These are phyloP conservation scores for Lophotis ruficrista DNA, from an alignment of 2,113 vertebrate genomes.

Conservation along the genomic window DNA sequence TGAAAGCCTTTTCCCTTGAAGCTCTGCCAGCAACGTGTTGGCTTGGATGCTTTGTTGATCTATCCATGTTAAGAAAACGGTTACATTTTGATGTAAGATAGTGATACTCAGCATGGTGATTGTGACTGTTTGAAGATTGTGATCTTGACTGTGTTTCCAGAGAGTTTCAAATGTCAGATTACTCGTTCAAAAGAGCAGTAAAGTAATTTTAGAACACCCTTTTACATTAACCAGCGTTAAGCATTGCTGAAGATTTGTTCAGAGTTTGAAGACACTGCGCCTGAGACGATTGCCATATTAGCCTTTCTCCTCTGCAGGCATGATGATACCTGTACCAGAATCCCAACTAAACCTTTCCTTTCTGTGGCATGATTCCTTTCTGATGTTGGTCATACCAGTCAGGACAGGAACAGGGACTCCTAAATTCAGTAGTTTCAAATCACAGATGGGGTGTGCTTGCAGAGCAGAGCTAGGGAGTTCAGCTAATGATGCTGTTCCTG, in stretches of 20 bases:
- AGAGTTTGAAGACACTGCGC: not conserved
- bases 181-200: not conserved
- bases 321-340: not conserved
- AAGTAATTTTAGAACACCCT: not conserved
- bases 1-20: not conserved
- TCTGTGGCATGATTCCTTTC: not conserved
- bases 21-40: not conserved
- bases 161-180: not conserved
- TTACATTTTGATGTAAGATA: not conserved
- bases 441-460: not conserved
- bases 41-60: not conserved
- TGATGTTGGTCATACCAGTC: not conserved
- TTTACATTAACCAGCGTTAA: not conserved
- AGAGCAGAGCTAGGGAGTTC: not conserved
- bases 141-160: not conserved
- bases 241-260: not conserved
- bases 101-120: not conserved
- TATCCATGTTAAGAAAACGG: not conserved
- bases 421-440: not conserved
- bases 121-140: not conserved
- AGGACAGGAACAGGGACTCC: not conserved
- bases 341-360: not conserved
- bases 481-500: not conserved
- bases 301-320: not conserved
- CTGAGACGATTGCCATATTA: not conserved